Base-by-base conservation (phyloP, 2,113 vertebrate species). In the Herpetotheres cachinnans region DNA sequence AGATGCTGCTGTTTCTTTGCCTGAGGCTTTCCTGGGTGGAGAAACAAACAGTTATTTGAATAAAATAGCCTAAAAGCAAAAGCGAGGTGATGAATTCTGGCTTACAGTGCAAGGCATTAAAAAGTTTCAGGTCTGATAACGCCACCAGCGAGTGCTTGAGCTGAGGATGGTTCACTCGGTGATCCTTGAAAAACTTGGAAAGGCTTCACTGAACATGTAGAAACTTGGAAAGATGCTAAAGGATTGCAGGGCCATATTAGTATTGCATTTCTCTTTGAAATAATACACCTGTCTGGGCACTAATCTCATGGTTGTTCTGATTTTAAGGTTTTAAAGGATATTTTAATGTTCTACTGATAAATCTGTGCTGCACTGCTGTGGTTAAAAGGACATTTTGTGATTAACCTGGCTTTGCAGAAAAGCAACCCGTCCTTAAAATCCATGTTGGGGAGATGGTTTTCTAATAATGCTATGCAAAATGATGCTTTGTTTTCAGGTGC, bases 171-270 rank as follows among this genome's bases (percentile, higher is more conserved):
- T 59, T 76, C 66, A 40, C 56, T 46, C 16, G 1, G 15, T 30
- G 44, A 73, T 36, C 78, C 65, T 70, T 84, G 72, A 56, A 91
- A 66, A 62, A 47, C 36, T 44, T 40, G 63, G 49, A n/a, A 55
- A 86, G 29, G 66, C 66, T 92, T 90, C 82, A 38, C 10, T 8
- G 63, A 69, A 71, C 71, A n/a, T 2, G 4, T 32, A 7, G 80
- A 83, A 94, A 36, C 58, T 52, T 29, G 38, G 76, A 42, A 44
- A 49, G 62, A 20, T 6, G 73, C 36, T 65, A 4, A 38, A 44
- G 30, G n/a, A n/a, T 6, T 30, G 24, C 50, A 29, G 52, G 42
- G 38, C 42, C 4, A 0, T 13, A 16, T 1, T 5, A 38, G 27
- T 55, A 6, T 36, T 26, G 49, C 42, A 4, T 63, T 83, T 24